Conservation (phyloP, 2,113 vertebrate genomes). For the Pavo muticus region DNA sequence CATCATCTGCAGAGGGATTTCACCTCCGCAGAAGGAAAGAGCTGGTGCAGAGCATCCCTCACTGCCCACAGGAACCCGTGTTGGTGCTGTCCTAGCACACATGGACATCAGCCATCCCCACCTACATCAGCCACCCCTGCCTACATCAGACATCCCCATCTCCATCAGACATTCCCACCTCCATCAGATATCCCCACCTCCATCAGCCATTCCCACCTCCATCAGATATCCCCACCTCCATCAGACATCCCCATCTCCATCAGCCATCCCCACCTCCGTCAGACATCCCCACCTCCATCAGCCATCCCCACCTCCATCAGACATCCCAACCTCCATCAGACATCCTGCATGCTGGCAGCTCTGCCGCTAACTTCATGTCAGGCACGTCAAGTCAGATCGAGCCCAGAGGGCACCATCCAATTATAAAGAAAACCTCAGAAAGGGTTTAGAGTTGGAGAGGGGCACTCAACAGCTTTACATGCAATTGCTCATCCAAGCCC, state of each 20-base stretch:
- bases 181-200: neutral
- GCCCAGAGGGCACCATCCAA: conserved; percentile 24
- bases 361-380: neutral
- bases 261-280: neutral
- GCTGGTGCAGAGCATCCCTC: neutral
- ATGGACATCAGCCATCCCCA: neutral
- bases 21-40: neutral
- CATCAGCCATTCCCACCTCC: neutral
- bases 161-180: neutral
- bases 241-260: neutral
- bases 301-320: neutral
- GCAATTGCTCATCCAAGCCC: conserved; percentile 37
- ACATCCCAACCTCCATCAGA: neutral
- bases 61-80: accelerated
- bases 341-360: neutral
- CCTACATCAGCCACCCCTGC: neutral
- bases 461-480: neutral
- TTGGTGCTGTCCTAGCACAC: neutral
- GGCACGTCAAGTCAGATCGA: neutral
- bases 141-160: neutral
- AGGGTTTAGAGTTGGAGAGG: neutral
- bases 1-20: neutral
- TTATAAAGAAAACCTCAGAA: conserved; percentile 44
- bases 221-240: neutral
- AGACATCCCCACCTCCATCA: neutral